phyloP scores from a whole-genome alignment of 2,113 vertebrate genomes.

The Chroicocephalus ridibundus region DNA sequence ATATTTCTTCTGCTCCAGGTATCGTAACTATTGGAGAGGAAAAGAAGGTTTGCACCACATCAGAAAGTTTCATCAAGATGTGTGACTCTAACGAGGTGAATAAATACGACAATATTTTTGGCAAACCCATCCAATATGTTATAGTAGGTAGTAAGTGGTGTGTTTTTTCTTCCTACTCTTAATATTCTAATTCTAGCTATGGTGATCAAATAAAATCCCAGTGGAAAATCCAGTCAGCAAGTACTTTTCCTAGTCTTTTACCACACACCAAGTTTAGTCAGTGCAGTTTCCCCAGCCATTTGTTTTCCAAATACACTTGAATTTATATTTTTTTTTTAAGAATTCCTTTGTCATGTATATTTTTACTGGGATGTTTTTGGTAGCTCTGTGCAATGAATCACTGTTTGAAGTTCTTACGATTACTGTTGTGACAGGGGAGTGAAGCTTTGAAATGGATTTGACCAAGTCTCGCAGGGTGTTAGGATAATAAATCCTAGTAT shows the following conservation, averaged over 20 bases:
- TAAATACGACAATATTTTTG: neutral
- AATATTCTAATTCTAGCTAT: neutral
- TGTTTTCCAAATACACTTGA: neutral
- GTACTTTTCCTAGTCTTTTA: neutral
- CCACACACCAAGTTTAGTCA: neutral
- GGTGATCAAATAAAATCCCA: neutral
- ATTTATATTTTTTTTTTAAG: neutral
- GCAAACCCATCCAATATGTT: neutral
- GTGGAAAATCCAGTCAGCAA: neutral
- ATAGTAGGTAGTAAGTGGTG: neutral
- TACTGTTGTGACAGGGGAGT: neutral
- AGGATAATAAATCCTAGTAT: neutral
- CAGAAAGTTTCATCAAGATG: conserved; percentile 94
- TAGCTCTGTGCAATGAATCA: neutral
- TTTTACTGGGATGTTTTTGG: neutral
- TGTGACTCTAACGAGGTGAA: conserved; percentile 94
- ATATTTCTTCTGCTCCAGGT: conserved; percentile 75
- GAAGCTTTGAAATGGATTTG: neutral
- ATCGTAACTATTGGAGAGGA: conserved; percentile 91
- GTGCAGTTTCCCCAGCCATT: neutral
- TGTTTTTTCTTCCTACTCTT: neutral
- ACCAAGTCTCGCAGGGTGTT: neutral
- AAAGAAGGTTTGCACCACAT: conserved; percentile 89
- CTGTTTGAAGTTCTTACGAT: neutral
- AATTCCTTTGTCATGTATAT: neutral